phyloP scores from a whole-genome alignment of 1,140 invertebrate genomes.

The Drosophila varians region DNA sequence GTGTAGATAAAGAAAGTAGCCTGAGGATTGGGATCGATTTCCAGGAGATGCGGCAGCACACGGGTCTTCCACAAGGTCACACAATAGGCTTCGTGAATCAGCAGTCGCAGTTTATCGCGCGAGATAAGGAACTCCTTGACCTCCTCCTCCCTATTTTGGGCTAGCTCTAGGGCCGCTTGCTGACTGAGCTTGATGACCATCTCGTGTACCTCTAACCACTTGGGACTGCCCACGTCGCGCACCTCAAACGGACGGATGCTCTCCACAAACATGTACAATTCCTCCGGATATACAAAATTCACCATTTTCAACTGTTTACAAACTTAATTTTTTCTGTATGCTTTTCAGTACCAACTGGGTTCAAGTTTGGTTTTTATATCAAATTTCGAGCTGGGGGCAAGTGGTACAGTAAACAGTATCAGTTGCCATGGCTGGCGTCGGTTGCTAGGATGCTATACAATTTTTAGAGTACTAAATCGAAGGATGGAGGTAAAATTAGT shows the following conservation, averaged over 20 bases:
- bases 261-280: conserved; percentile 76
- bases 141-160: conserved; percentile 87
- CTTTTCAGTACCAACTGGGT: neutral
- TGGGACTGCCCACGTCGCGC: conserved; percentile 64
- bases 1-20: conserved; percentile 90
- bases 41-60: conserved; percentile 89
- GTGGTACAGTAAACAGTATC: conserved; percentile 14
- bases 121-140: conserved; percentile 87
- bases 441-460: conserved; percentile 45
- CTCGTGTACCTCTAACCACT: conserved; percentile 91
- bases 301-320: conserved; percentile 38
- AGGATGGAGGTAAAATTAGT: too few relatives aligned
- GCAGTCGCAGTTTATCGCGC: conserved; percentile 85
- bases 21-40: conserved; percentile 86
- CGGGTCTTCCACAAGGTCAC: conserved; percentile 91
- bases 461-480: neutral
- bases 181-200: conserved; percentile 91
- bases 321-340: neutral
- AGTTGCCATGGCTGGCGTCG: conserved; percentile 43
- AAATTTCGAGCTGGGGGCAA: neutral
- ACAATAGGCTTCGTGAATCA: conserved; percentile 91
- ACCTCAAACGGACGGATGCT: conserved; percentile 73
- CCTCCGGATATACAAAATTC: conserved; percentile 79
- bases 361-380: neutral
- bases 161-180: conserved; percentile 90